These are phyloP conservation scores for Chaetodon trifascialis DNA, from an alignment of 2,113 vertebrate genomes.

Conservation along the genomic window DNA sequence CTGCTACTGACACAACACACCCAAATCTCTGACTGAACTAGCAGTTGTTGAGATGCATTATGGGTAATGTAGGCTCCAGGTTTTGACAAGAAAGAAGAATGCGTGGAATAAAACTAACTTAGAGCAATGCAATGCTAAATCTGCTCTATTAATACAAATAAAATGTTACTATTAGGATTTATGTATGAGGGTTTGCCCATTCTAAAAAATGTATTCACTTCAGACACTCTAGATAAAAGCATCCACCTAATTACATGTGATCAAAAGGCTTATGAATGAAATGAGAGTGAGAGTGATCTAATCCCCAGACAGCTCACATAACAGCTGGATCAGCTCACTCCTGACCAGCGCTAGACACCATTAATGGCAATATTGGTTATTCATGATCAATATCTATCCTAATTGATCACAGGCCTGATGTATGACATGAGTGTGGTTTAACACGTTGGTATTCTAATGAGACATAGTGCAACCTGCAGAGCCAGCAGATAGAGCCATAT, in stretches of 20 bases:
- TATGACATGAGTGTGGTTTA: conserved; percentile 62
- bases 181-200: not conserved
- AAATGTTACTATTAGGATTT: not conserved
- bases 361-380: conserved; percentile 39
- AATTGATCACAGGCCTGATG: conserved; percentile 67
- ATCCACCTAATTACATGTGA: conserved; percentile 32
- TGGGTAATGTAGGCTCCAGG: not conserved
- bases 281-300: conserved; percentile 30
- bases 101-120: not conserved
- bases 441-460: conserved; percentile 71
- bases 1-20: too few relatives aligned
- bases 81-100: not conserved
- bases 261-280: conserved; percentile 53
- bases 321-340: conserved; percentile 51
- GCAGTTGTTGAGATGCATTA: not conserved
- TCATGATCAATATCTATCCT: conserved; percentile 64
- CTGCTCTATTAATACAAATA: not conserved
- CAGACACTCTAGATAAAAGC: conserved; percentile 26
- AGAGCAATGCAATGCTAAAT: not conserved
- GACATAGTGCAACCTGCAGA: conserved; percentile 48
- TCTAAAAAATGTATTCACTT: conserved; percentile 21
- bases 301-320: conserved; percentile 44
- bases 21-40: not conserved
- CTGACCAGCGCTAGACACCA: conserved; percentile 45
- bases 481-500: conserved; percentile 48